Percentiles rank a stretch among this genome's conserved stretches.
Evolutionary conservation across 2,113 vertebrate genomes (phyloP).

Genomic region (Pyrgilauda ruficollis): DNA sequence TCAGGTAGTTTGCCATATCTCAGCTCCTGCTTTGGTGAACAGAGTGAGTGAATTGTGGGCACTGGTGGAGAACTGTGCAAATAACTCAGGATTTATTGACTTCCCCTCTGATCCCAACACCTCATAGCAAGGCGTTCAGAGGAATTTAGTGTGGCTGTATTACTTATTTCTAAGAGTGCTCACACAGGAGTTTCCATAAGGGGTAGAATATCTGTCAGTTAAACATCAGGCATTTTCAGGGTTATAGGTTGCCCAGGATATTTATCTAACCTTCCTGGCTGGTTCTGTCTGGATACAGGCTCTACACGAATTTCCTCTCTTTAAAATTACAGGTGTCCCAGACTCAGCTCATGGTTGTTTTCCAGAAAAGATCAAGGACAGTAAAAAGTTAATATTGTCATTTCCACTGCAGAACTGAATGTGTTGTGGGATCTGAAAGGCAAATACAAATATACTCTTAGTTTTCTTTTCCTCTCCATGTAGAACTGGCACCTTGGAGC

Average conservation of each 20-base stretch:
- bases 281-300: neutral
- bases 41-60: neutral
- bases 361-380: neutral
- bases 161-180: neutral
- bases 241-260: neutral
- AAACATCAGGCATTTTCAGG: neutral
- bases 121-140: neutral
- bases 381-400: conserved; percentile 6
- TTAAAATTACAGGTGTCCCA: neutral
- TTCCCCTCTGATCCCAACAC: neutral
- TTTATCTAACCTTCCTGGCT: neutral
- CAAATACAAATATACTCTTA: conserved; percentile 20
- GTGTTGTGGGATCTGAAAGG: neutral
- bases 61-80: neutral
- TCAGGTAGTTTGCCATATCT: neutral
- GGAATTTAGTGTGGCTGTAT: neutral
- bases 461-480: neutral
- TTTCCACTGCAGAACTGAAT: neutral
- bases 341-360: neutral
- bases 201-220: neutral
- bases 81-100: conserved; percentile 4
- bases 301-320: neutral
- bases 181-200: neutral
- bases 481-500: conserved; percentile 96
- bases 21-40: neutral